phyloP scores from a whole-genome alignment of 2,888 invertebrate genomes.

The Eurytoma adleriae region DNA sequence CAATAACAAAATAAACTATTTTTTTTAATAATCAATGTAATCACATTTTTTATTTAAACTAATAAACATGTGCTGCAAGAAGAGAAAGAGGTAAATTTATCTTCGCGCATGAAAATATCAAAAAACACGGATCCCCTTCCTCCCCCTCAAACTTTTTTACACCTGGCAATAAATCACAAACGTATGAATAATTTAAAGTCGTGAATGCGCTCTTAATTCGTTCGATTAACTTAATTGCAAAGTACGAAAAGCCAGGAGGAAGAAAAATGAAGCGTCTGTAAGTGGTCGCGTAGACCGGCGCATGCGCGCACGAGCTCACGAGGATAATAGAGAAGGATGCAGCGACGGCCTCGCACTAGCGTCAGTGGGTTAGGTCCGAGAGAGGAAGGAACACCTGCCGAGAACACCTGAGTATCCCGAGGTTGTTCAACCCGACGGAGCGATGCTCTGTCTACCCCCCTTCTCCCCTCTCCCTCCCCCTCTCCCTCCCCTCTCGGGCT shows the following conservation, averaged over 20 bases:
- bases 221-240: conserved; percentile 15
- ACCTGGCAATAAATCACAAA: background rate
- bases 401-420: conserved; percentile 58
- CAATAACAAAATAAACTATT: too few species aligned
- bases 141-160: too few species aligned
- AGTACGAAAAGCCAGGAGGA: background rate
- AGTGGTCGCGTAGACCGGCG: background rate
- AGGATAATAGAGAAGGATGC: conserved; percentile 36
- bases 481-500: background rate
- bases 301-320: background rate
- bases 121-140: too few species aligned
- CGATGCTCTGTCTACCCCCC: conserved; percentile 21
- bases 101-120: too few species aligned
- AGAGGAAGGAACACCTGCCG: conserved; percentile 57
- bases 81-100: too few species aligned
- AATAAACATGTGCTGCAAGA: too few species aligned
- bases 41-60: too few species aligned
- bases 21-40: too few species aligned
- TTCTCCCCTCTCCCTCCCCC: background rate
- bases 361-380: conserved; percentile 21
- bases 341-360: conserved; percentile 7
- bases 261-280: background rate
- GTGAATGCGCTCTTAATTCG: background rate
- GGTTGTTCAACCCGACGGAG: conserved; percentile 60
- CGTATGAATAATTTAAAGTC: background rate